Conservation (phyloP, 2,797 vertebrate genomes). For the Hemibagrus guttatus region DNA sequence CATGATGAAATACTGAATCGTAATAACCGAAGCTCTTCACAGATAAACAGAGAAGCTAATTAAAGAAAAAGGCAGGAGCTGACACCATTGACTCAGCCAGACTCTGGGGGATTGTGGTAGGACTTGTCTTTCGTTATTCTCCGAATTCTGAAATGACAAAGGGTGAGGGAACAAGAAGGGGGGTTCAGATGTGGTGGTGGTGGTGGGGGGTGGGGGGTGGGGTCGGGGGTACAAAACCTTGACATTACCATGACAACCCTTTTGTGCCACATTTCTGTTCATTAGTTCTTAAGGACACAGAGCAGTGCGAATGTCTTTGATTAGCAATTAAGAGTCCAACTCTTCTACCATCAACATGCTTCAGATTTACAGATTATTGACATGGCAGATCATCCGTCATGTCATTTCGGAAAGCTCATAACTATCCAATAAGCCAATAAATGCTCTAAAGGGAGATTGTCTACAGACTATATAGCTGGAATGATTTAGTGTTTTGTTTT, state of each 20-base stretch:
- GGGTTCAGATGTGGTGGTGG: constrained; percentile 5
- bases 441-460: background rate
- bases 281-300: constrained; percentile 25
- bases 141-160: constrained; percentile 27
- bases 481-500: background rate
- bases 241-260: constrained; percentile 60
- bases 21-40: background rate
- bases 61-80: constrained; percentile 31
- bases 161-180: constrained; percentile 36
- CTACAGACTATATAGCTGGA: background rate
- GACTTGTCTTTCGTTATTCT: constrained; percentile 37
- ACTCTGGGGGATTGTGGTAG: constrained; percentile 39
- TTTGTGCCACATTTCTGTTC: constrained; percentile 42
- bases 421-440: background rate
- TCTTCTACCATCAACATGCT: background rate
- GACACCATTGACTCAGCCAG: background rate
- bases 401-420: background rate
- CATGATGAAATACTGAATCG: constrained; percentile 1
- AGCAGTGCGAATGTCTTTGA: background rate
- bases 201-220: background rate
- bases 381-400: no score
- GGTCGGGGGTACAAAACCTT: constrained; percentile 29
- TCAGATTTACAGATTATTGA: background rate
- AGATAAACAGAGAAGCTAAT: background rate
- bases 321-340: background rate